Conservation (phyloP, 92 coral and sea anemone genomes). For the Ricordea florida region DNA sequence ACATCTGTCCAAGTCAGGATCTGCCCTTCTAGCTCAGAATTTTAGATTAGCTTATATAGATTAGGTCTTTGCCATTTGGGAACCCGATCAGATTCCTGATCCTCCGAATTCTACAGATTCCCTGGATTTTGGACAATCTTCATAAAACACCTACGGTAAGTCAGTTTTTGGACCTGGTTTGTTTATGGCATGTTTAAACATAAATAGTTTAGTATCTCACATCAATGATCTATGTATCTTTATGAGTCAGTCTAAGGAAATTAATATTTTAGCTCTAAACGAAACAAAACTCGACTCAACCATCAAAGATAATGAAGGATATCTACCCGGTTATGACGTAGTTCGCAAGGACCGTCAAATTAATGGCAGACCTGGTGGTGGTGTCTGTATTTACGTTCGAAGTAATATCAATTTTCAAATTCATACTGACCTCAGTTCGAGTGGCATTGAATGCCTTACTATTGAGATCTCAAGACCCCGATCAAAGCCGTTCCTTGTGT, state of each 20-base stretch:
- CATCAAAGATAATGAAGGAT: constrained; percentile 31
- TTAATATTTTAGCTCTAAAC: constrained; percentile 24
- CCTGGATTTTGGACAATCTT: neutral
- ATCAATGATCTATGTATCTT: constrained; percentile 7
- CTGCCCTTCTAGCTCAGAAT: constrained; percentile 23
- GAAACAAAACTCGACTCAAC: constrained; percentile 46
- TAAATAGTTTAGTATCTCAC: constrained; percentile 13
- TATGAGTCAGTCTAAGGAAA: neutral
- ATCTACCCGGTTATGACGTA: constrained; percentile 31
- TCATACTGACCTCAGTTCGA: constrained; percentile 1
- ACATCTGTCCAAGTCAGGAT: constrained; percentile 37
- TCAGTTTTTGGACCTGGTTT: constrained; percentile 1
- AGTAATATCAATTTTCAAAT: constrained; percentile 8
- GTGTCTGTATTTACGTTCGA: constrained; percentile 27
- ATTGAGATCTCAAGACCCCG: constrained; percentile 11
- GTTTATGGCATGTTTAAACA: constrained; percentile 11
- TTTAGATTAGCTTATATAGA: constrained; percentile 1
- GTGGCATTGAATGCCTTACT: neutral
- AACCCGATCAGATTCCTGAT: neutral
- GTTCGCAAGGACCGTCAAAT: constrained; percentile 35
- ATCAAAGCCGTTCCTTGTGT: constrained; percentile 61
- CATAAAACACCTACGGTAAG: neutral
- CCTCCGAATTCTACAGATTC: neutral
- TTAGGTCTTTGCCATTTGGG: constrained; percentile 40
- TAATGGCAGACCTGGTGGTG: constrained; percentile 40